These are phyloP conservation scores for Lordiphosa stackelbergi DNA, from an alignment of 1,140 invertebrate species.

Conservation along the genomic window DNA sequence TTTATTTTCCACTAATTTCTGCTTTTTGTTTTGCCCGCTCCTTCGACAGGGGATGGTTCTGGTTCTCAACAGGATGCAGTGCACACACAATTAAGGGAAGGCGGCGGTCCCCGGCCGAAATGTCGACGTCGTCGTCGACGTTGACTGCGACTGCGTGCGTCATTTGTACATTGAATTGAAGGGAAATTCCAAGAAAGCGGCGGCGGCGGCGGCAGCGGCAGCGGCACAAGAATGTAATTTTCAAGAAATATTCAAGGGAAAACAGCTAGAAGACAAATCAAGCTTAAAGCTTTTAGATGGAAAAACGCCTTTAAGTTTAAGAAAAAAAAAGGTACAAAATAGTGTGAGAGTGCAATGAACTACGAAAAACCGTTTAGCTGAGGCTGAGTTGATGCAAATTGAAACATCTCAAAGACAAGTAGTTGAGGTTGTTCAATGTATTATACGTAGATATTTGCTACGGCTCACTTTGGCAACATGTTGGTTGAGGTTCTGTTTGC, in stretches of 20 bases:
- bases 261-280: slow-evolving; percentile 2
- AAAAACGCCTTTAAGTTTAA: too few relatives aligned
- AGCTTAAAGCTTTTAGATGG: too few relatives aligned
- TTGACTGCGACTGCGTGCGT: slow-evolving; percentile 26
- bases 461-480: too few relatives aligned
- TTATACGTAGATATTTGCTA: too few relatives aligned
- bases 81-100: slow-evolving; percentile 49
- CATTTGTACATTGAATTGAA: slow-evolving; percentile 31
- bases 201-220: background rate
- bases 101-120: slow-evolving; percentile 6
- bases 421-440: too few relatives aligned
- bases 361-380: too few relatives aligned
- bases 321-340: too few relatives aligned
- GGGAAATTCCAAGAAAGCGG: slow-evolving; percentile 45
- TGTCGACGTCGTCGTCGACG: slow-evolving; percentile 17
- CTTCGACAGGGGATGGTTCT: slow-evolving; percentile 44
- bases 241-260: slow-evolving; percentile 1
- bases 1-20: slow-evolving; percentile 61
- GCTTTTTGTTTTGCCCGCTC: slow-evolving; percentile 34
- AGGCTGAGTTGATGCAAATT: too few relatives aligned
- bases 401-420: too few relatives aligned
- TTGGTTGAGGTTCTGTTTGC: too few relatives aligned
- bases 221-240: slow-evolving; percentile 11
- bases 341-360: too few relatives aligned
- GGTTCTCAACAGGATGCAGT: slow-evolving; percentile 47